phyloP scores from a whole-genome alignment of 2,113 vertebrate genomes.

The Salminus brasiliensis region DNA sequence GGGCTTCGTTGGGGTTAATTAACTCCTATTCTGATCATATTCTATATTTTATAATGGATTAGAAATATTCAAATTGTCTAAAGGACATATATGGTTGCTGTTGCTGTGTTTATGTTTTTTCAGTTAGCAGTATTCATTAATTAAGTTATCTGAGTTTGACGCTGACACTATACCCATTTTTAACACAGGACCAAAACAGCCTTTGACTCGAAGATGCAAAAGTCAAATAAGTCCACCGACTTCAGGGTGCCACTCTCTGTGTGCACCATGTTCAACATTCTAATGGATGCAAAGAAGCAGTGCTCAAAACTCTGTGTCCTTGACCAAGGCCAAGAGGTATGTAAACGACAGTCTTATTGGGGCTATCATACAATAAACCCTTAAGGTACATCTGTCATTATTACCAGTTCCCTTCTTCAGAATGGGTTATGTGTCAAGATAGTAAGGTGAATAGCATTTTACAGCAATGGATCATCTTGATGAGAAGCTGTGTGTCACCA shows the following conservation, averaged over 20 bases:
- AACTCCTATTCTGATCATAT: not conserved
- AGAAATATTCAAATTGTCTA: too few relatives aligned
- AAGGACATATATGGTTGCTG: too few relatives aligned
- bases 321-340: conserved; percentile 90
- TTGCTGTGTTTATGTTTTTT: too few relatives aligned
- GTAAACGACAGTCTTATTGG: conserved; percentile 52
- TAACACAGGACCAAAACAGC: conserved; percentile 87
- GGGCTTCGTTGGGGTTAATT: not conserved
- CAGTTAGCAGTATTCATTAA: too few relatives aligned
- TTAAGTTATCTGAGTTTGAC: not conserved
- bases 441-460: not conserved
- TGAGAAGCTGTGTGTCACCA: not conserved
- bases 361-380: not conserved
- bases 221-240: conserved; percentile 87
- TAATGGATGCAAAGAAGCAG: conserved; percentile 94
- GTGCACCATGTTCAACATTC: conserved; percentile 96
- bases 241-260: conserved; percentile 83
- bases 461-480: not conserved
- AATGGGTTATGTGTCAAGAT: conserved; percentile 10
- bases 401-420: not conserved
- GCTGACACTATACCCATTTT: not conserved
- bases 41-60: too few relatives aligned
- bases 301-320: conserved; percentile 91
- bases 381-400: not conserved
- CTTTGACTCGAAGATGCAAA: conserved; percentile 91